Percentiles rank a stretch among this genome's conserved stretches.
These are phyloP conservation scores for Picus viridis DNA, from an alignment of 2,797 vertebrate species.

Conservation along the genomic window DNA sequence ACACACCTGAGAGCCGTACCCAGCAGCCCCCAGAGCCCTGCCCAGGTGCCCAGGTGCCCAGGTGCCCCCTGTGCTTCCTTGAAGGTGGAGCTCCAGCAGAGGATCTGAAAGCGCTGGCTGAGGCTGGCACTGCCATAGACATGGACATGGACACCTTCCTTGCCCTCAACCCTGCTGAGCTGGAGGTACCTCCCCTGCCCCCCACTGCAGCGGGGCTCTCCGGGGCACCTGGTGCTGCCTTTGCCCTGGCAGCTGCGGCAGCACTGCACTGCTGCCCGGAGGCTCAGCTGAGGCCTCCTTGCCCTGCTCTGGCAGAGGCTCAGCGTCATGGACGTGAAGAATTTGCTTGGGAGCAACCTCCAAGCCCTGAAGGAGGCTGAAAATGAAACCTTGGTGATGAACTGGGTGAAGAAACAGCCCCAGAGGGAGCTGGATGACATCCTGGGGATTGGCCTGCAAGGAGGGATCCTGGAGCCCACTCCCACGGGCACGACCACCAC, in stretches of 20 bases:
- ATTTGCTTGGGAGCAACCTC: slow-evolving; percentile 71
- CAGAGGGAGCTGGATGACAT: slow-evolving; percentile 46
- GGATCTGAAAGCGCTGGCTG: slow-evolving; percentile 66
- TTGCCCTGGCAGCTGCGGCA: too few relatives aligned
- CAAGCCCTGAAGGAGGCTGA: slow-evolving; percentile 47
- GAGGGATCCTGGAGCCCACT: background rate
- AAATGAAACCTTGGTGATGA: slow-evolving; percentile 26
- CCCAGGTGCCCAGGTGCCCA: background rate
- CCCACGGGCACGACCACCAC: background rate
- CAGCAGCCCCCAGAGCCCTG: too few relatives aligned
- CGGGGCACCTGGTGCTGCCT: too few relatives aligned
- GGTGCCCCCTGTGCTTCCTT: background rate
- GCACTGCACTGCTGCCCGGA: too few relatives aligned
- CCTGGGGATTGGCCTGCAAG: slow-evolving; percentile 52
- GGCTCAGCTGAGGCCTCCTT: too few relatives aligned
- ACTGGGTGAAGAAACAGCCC: slow-evolving; percentile 63
- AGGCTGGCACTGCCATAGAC: slow-evolving; percentile 42
- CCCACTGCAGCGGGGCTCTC: background rate
- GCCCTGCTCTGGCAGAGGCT: slow-evolving; percentile 55
- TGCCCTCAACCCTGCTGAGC: slow-evolving; percentile 62
- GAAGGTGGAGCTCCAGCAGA: slow-evolving; percentile 73
- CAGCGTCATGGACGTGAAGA: slow-evolving; percentile 37
- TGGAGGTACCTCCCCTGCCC: slow-evolving; percentile 56
- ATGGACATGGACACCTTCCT: slow-evolving; percentile 77
- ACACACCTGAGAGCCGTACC: accelerated